phyloP scores from a whole-genome alignment of 2,888 invertebrate genomes.

The Polymixis lichenea region DNA sequence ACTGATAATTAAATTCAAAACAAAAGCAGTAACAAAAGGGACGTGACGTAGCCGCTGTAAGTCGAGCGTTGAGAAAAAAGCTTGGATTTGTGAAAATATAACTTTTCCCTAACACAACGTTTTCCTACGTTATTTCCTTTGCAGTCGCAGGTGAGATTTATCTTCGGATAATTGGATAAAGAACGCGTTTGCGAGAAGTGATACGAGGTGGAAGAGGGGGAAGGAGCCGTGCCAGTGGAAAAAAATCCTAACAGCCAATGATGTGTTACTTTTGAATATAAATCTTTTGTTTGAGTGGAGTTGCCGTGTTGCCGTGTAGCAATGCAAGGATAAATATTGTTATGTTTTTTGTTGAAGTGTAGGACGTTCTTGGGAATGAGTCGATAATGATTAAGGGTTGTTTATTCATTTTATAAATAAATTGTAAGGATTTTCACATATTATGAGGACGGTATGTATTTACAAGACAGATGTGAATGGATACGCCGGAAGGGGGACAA shows the following conservation, averaged over 20 bases:
- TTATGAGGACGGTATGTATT: background rate
- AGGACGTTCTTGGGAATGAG: no score
- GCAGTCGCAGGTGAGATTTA: constrained; percentile 91
- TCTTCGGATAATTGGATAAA: constrained; percentile 91
- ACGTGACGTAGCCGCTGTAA: constrained; percentile 75
- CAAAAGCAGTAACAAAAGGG: constrained; percentile 68
- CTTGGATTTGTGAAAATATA: constrained; percentile 84
- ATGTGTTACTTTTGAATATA: constrained; percentile 73
- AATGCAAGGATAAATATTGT: constrained; percentile 31
- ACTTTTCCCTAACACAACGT: constrained; percentile 81
- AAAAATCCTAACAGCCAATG: constrained; percentile 77
- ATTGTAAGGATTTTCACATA: background rate
- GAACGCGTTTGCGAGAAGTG: constrained; percentile 89
- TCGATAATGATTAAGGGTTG: background rate
- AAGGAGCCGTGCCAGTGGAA: constrained; percentile 58
- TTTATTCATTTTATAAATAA: constrained; percentile 9
- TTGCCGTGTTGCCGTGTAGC: constrained; percentile 34
- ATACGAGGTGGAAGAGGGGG: constrained; percentile 85
- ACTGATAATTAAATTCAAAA: constrained; percentile 72
- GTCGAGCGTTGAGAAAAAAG: constrained; percentile 79
- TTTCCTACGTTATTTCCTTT: constrained; percentile 85
- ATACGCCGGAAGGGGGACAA: no score
- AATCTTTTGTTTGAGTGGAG: constrained; percentile 68
- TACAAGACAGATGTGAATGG: no score
- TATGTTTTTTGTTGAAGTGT: constrained; percentile 20